Base-by-base conservation (phyloP, 2,888 invertebrate genomes). In the Heliconius sara region DNA sequence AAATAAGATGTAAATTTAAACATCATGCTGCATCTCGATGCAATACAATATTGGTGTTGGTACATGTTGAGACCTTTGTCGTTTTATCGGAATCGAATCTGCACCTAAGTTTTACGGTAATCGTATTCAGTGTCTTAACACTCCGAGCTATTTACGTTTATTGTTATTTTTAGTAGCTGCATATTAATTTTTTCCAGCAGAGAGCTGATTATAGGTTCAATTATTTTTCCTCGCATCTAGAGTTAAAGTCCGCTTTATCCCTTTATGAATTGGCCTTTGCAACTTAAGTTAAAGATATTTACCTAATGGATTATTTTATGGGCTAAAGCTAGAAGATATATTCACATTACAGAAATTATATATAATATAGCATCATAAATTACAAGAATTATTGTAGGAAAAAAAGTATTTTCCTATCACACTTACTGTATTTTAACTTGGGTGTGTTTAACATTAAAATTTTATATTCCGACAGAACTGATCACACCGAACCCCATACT, bases 21-120 rank as follows among this genome's bases (percentile, higher is more conserved):
- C 60, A 72, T 73, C 12, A 22, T 34, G 12, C 60, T 43, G 75
- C 79, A 77, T 79, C 57, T 60, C 65, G 67, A 80, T 30, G 81
- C 66, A 80, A 52, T n/a, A 70, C 76, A 76, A 76, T 80, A 34
- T 65, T 83, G n/a, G 75, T 85, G 85, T 84, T 83, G 81, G 77
- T 76, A 76, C 80, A 85, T 90, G 92, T 92, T 90, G 87, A 90
- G 89, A 89, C 90, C 90, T 92, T 92, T 91, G 91, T 92, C 89
- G 87, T 88, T 87, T 87, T 90, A 93, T 93, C 93, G 85, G 88
- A 84, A 90, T 91, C 87, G 89, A 85, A 92, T 92, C 92, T 88
- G 87, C 88, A 86, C 88, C 89, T 89, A 88, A 89, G 89, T 89
- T 93, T 92, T 92, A 93, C 91, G 92, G 89, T 92, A 91, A 92